Percentiles rank a stretch among this genome's conserved stretches.
phyloP scores from a whole-genome alignment of 2,113 vertebrate species.

The Murina feae region DNA sequence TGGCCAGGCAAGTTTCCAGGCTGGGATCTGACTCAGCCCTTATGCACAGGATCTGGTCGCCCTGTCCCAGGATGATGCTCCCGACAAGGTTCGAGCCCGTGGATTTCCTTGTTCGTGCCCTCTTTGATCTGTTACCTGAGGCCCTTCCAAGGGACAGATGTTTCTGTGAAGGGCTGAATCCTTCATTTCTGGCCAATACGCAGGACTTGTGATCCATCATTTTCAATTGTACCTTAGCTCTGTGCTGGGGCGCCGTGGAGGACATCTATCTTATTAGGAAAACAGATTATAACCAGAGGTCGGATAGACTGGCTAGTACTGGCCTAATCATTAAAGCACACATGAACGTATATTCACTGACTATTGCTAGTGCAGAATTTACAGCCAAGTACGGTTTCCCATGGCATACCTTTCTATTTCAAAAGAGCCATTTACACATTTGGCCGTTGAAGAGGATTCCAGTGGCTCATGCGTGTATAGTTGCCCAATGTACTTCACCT shows the following conservation, averaged over 20 bases:
- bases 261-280: conserved; percentile 7
- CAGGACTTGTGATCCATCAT: conserved; percentile 29
- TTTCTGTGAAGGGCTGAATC: conserved; percentile 41
- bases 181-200: conserved; percentile 25
- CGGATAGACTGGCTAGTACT: background rate
- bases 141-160: conserved; percentile 51
- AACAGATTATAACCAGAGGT: conserved; percentile 46
- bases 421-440: conserved; percentile 46
- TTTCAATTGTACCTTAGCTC: conserved; percentile 37
- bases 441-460: conserved; percentile 42
- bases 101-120: conserved; percentile 4
- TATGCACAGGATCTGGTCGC: conserved; percentile 15
- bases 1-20: conserved; percentile 38
- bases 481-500: conserved; percentile 30
- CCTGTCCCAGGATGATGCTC: background rate
- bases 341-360: background rate
- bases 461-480: conserved; percentile 32
- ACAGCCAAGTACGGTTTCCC: background rate
- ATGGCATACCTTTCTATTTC: conserved; percentile 48
- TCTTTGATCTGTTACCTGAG: background rate
- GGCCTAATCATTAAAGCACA: background rate
- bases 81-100: background rate
- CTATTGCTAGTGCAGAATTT: conserved; percentile 14
- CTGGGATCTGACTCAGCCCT: conserved; percentile 45
- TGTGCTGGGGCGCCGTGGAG: background rate